phyloP scores from a whole-genome alignment of 2,888 invertebrate species.

The Mystacides longicornis region DNA sequence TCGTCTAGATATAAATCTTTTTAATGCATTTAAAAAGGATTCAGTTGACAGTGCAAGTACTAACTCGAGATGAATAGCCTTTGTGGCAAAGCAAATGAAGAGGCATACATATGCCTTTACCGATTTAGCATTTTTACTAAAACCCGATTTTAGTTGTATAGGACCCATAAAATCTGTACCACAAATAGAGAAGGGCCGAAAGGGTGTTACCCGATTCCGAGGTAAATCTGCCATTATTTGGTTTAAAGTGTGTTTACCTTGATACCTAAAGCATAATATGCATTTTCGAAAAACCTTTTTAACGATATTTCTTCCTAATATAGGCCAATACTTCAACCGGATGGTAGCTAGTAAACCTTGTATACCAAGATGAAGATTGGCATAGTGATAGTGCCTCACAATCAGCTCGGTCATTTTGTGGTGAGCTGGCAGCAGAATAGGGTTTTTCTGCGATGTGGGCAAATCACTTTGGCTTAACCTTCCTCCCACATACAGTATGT shows the following conservation, averaged over 20 bases:
- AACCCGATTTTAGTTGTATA: background rate
- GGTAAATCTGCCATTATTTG: constrained; percentile 1
- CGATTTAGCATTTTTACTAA: background rate
- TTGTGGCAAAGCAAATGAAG: background rate
- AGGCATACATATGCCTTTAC: background rate
- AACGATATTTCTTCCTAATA: background rate
- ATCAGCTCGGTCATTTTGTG: background rate
- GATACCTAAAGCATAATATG: background rate
- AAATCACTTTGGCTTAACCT: background rate
- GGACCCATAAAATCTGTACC: background rate
- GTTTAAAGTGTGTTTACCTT: background rate
- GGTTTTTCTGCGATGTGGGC: background rate
- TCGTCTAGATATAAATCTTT: too few species aligned
- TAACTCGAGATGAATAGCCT: background rate
- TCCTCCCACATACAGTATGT: background rate
- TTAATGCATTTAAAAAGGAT: too few species aligned
- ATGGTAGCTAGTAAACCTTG: background rate
- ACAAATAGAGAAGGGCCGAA: background rate
- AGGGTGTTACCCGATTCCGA: background rate
- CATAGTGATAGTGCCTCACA: background rate
- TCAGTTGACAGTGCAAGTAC: background rate
- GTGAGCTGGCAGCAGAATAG: background rate
- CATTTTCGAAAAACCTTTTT: background rate
- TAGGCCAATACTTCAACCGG: background rate
- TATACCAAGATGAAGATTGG: background rate